Evolutionary conservation across 64 coral and sea anemone species (phyloP).

Genomic region (Stichodactyla helianthus): DNA sequence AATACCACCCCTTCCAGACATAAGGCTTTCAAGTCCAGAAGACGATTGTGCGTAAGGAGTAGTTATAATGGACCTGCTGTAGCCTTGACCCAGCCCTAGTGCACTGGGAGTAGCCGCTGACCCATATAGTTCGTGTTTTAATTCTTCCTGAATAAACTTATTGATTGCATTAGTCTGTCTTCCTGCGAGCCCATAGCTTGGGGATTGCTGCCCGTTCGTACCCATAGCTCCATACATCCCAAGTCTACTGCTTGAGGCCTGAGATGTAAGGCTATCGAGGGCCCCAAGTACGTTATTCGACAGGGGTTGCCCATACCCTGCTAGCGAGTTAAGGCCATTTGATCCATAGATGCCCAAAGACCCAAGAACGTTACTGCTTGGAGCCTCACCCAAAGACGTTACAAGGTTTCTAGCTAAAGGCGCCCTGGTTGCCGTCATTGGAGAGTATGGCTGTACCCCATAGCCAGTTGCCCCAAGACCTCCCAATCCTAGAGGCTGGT

Average conservation of each 20-base stretch:
- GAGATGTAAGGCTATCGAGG: neutral
- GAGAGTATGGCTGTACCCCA: neutral
- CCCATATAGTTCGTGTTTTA: slow-evolving; percentile 10
- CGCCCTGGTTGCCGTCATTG: neutral
- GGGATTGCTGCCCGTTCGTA: neutral
- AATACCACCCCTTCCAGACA: neutral
- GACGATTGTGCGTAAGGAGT: neutral
- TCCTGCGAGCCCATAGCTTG: neutral
- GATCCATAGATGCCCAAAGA: slow-evolving; percentile 1
- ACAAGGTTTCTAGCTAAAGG: slow-evolving; percentile 20
- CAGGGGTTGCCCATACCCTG: neutral
- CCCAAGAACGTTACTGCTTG: neutral
- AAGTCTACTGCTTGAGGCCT: neutral
- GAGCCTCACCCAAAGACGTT: neutral
- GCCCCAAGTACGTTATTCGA: neutral
- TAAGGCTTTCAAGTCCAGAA: neutral
- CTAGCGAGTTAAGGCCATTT: neutral
- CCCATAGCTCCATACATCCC: neutral
- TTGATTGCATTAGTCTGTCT: neutral
- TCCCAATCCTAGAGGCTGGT: slow-evolving; percentile 15
- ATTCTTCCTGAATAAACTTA: neutral
- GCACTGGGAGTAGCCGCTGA: neutral
- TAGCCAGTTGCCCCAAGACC: neutral
- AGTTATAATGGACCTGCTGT: neutral
- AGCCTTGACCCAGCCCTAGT: neutral